Evolutionary conservation across 2,888 invertebrate species (phyloP), one percentile per base, ranked within the genome.

Genomic region (Amblyjoppa fuscipennis): DNA sequence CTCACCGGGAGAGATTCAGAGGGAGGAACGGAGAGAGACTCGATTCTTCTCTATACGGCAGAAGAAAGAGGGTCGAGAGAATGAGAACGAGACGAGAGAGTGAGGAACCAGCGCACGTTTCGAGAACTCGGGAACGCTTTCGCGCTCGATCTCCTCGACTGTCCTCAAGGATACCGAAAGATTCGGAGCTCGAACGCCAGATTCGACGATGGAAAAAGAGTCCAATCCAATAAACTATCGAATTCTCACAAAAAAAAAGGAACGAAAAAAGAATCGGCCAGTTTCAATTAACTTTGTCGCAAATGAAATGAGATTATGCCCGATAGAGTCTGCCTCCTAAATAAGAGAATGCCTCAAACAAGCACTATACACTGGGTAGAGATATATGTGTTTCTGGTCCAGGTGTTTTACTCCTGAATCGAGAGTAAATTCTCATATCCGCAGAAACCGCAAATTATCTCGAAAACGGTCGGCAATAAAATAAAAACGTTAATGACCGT

Each of bases 61-160:
- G 70, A 51, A 34, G 78, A 41, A 71, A 71, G 41, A 66, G 70
- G 78, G 49, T 45, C 31, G 61, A 86, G 68, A 61, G 78, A 64
- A 81, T 75, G 71, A 70, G 59, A 87, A 76, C 76, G 66, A 79
- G 85, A 80, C 82, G 84, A 82, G 68, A 78, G 74, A 69, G 59
- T 31, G 64, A 51, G 51, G 66, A 51, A 66, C 64, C 76, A 51
- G 69, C 25, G 41, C 45, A 64, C 49, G 64, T 75, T 64, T 75
- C 64, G 64, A 49, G n/a, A 61, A 20, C 61, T 28, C n/a, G 64
- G 7, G 66, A 51, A 51, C 34, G 34, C 61, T 49, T 25, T 61
- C 41, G n/a, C 56, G 49, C 56, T 61, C 49, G 49, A 38, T 51
- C 51, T 61, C 45, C 31, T 61, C 31, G 61, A 3, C 61, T 28